Evolutionary conservation across 2,113 vertebrate species (phyloP).

Genomic region (Pterocles burchelli): DNA sequence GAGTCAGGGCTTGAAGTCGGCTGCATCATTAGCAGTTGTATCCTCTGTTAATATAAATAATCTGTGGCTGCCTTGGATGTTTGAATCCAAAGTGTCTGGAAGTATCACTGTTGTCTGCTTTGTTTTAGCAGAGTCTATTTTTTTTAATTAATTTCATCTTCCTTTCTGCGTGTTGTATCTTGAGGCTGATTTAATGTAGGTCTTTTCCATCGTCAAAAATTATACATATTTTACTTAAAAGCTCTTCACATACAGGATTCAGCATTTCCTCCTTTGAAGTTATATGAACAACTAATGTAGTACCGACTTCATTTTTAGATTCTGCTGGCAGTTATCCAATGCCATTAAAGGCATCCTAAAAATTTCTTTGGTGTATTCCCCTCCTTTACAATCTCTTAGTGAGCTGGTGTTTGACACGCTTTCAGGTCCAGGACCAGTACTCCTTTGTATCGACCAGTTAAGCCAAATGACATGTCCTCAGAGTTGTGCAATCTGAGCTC

Average conservation of each 20-base stretch:
- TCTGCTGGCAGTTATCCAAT: not conserved
- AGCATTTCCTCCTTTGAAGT: not conserved
- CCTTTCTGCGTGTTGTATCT: not conserved
- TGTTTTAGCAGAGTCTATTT: not conserved
- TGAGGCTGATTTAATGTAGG: not conserved
- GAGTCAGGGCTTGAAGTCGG: constrained; percentile 12
- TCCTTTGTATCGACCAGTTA: not conserved
- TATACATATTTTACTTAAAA: not conserved
- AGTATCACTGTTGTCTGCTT: not conserved
- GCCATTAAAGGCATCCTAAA: not conserved
- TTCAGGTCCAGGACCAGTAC: not conserved
- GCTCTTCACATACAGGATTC: not conserved
- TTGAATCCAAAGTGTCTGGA: not conserved
- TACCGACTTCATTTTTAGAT: not conserved
- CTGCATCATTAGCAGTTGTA: not conserved
- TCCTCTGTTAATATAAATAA: not conserved
- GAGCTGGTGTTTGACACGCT: not conserved
- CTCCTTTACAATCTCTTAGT: not conserved
- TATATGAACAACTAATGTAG: not conserved
- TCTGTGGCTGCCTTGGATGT: constrained; percentile 1
- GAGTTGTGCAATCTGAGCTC: not conserved
- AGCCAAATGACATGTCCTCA: not conserved
- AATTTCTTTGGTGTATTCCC: not conserved
- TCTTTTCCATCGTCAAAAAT: not conserved
- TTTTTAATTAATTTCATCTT: not conserved